phyloP scores from a whole-genome alignment of 1,140 invertebrate species.

The Dysdera silvatica region DNA sequence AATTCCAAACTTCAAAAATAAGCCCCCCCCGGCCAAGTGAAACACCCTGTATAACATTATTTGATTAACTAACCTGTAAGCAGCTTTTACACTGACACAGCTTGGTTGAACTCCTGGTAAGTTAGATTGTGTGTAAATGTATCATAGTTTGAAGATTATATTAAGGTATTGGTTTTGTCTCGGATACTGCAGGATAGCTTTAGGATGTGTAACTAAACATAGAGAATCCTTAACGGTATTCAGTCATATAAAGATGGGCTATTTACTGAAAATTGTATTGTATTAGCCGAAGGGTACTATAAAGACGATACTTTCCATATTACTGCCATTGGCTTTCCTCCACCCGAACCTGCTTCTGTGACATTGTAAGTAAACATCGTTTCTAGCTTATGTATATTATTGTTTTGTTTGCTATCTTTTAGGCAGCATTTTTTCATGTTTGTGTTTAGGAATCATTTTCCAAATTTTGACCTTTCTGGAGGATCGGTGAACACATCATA shows the following conservation, averaged over 20 bases:
- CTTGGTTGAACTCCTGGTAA: no score
- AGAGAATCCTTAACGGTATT: no score
- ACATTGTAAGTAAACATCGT: constrained; percentile 46
- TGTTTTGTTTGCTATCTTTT: constrained; percentile 36
- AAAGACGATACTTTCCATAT: constrained; percentile 75
- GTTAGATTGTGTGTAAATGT: no score
- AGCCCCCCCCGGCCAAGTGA: no score
- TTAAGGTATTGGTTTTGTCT: no score
- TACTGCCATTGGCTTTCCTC: constrained; percentile 79
- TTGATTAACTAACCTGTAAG: no score
- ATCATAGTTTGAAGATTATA: no score
- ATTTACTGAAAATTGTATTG: constrained; percentile 81
- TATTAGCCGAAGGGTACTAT: constrained; percentile 80
- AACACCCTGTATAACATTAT: no score
- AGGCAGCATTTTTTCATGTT: constrained; percentile 57
- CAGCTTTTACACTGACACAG: no score
- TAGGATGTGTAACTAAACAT: no score
- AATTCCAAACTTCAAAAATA: no score
- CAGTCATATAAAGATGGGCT: constrained; percentile 70
- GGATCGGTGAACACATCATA: constrained; percentile 9
- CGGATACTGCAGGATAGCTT: no score
- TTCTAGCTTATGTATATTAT: constrained; percentile 1
- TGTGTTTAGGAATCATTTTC: constrained; percentile 16
- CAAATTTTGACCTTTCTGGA: constrained; percentile 14
- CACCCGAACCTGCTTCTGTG: constrained; percentile 59